Percentiles rank a stretch among this genome's conserved stretches.
Conservation (phyloP, 2,113 vertebrate genomes). For the Glaucidium brasilianum region DNA sequence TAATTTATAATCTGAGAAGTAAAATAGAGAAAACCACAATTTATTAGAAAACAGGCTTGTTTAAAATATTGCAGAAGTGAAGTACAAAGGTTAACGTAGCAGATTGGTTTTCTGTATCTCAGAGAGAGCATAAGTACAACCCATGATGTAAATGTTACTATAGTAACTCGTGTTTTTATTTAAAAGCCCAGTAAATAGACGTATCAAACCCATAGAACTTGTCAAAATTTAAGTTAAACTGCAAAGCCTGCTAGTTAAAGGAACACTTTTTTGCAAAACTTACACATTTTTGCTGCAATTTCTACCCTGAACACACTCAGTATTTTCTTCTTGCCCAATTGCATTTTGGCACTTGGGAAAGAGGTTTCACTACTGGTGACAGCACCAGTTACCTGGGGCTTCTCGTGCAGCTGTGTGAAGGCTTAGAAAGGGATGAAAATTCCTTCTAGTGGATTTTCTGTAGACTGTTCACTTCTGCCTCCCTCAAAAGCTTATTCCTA, state of each 20-base stretch:
- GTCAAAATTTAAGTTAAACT: slow-evolving; percentile 13
- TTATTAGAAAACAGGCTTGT: background rate
- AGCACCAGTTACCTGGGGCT: background rate
- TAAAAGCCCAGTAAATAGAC: slow-evolving; percentile 48
- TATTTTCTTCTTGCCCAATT: background rate
- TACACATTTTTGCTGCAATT: background rate
- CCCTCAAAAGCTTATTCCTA: background rate
- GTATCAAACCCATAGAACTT: slow-evolving; percentile 9
- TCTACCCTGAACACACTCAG: background rate
- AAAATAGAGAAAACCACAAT: background rate
- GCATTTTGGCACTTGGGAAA: background rate
- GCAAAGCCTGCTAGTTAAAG: background rate
- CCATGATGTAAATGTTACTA: slow-evolving; percentile 67
- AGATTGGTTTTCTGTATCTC: slow-evolving; percentile 17
- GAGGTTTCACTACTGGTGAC: background rate
- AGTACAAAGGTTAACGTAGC: background rate
- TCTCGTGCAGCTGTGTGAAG: background rate
- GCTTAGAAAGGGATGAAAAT: background rate
- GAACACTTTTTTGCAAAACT: background rate
- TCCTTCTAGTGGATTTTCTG: background rate
- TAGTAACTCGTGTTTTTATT: slow-evolving; percentile 62
- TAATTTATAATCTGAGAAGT: background rate
- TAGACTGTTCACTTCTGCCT: background rate
- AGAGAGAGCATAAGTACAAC: slow-evolving; percentile 7
- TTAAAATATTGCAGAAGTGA: background rate